Conservation (phyloP, 1,140 invertebrate species). For the Ganaspis sp. region DNA sequence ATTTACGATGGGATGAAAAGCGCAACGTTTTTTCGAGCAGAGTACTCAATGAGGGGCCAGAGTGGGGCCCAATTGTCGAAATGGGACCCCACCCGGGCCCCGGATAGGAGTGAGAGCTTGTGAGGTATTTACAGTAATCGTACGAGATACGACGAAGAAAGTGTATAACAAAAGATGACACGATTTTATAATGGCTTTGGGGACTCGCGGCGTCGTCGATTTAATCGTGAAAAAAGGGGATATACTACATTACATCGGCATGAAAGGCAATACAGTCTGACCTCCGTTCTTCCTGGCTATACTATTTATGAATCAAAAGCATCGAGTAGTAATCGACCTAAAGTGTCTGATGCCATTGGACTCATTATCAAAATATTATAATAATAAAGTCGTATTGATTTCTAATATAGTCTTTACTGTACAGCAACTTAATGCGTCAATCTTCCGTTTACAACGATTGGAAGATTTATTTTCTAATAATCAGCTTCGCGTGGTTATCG, state of each 20-base stretch:
- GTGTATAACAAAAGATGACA: constrained; percentile 43
- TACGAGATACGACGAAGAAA: constrained; percentile 31
- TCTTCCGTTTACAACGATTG: constrained; percentile 55
- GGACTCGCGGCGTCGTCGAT: constrained; percentile 29
- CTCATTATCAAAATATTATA: constrained; percentile 66
- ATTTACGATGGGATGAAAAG: constrained; percentile 27
- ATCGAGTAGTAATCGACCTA: constrained; percentile 58
- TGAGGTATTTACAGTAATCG: constrained; percentile 67
- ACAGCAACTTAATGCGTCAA: constrained; percentile 58
- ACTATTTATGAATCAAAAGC: constrained; percentile 64
- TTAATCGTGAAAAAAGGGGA: constrained; percentile 36
- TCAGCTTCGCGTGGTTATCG: constrained; percentile 41
- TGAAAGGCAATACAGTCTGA: constrained; percentile 70
- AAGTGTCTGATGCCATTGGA: constrained; percentile 53
- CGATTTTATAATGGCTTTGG: constrained; percentile 57
- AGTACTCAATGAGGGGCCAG: constrained; percentile 48
- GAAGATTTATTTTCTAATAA: constrained; percentile 55
- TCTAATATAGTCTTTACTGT: constrained; percentile 71
- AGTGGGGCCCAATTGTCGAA: constrained; percentile 53
- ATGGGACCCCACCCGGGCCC: constrained; percentile 51
- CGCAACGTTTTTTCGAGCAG: constrained; percentile 43
- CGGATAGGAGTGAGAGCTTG: constrained; percentile 48
- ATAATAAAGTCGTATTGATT: constrained; percentile 66
- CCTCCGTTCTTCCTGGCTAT: constrained; percentile 68
- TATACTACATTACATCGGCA: constrained; percentile 64